Base-by-base conservation (phyloP, 2,888 invertebrate species). In the Lasioglossum calceatum region DNA sequence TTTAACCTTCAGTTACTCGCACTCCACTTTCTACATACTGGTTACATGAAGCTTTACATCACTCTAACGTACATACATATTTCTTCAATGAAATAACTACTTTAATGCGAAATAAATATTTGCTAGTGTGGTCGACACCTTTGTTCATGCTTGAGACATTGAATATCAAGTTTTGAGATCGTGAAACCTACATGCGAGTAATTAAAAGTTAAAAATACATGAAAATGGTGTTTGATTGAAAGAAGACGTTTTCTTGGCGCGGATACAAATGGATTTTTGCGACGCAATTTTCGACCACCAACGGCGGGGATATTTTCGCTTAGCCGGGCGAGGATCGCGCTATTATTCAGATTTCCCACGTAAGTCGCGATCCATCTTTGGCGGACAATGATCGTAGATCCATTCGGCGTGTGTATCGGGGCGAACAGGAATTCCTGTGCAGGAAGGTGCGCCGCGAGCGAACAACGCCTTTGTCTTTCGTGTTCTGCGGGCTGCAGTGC, bases 401-500 rank as follows among this genome's bases (percentile, higher is more conserved):
- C 75, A 81, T 82, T 71, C 71, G 85, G 73, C 77, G 72, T 61
- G 81, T 77, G 82, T 81, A 74, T 81, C 54, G 81, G 77, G 39
- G 71, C 75, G 72, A 47, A 54, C 36, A 89, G 88, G 86, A 91
- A 93, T 91, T 93, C 94, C 93, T 74, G 92, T 92, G 81, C 84
- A 87, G 91, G 93, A 90, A 93, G 93, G 90, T 92, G 94, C 87
- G 95, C 93, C 93, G 93, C 92, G 73, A 73, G 73, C 47, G 27
- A 82, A 85, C 79, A 93, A 94, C 92, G 93, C 93, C 94, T 94
- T 95, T 89, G 89, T 87, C 88, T 90, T 78, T 85, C 50, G 88
- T 86, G 54, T 88, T 84, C 82, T 85, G 75, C 47, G 83, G 50
- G 83, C 64, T 32, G 27, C 64, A 27, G 4, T 27, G 64, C 23